These are phyloP conservation scores for Jordanella pulchra DNA, from an alignment of 2,797 vertebrate genomes.

Conservation along the genomic window DNA sequence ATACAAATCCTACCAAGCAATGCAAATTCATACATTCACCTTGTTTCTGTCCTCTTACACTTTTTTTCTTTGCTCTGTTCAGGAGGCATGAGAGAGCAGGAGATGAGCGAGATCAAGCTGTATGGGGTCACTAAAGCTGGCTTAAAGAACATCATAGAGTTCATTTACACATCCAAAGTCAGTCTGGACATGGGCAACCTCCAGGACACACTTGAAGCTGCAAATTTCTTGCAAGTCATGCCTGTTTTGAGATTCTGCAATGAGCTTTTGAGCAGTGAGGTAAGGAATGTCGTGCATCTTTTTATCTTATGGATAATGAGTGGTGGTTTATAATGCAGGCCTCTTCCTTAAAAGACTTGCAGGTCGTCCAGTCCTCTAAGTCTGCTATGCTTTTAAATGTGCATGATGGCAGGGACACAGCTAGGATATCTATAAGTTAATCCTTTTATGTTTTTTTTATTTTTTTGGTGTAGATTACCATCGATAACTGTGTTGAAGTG, in stretches of 20 bases:
- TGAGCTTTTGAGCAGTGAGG: slow-evolving; percentile 83
- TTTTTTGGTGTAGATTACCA: slow-evolving; percentile 72
- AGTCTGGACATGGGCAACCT: slow-evolving; percentile 77
- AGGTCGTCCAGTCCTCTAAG: not conserved
- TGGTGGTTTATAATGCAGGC: not conserved
- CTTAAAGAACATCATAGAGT: slow-evolving; percentile 83
- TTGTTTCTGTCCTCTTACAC: slow-evolving; percentile 21
- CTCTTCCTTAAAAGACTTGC: not conserved
- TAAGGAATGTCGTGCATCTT: slow-evolving; percentile 35
- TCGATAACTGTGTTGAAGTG: slow-evolving; percentile 84
- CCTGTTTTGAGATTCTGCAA: slow-evolving; percentile 84
- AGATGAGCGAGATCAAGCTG: slow-evolving; percentile 83
- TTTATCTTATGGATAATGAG: not conserved
- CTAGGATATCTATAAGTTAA: not conserved
- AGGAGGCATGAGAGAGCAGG: slow-evolving; percentile 86
- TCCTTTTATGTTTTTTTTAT: not conserved
- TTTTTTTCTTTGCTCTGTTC: slow-evolving; percentile 1
- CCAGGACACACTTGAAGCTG: slow-evolving; percentile 84
- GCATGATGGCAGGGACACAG: not conserved
- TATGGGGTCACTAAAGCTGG: slow-evolving; percentile 80
- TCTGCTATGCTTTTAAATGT: not conserved
- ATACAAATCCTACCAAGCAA: slow-evolving; percentile 17
- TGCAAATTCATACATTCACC: slow-evolving; percentile 30
- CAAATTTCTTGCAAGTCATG: slow-evolving; percentile 85
- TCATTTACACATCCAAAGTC: slow-evolving; percentile 83